Conservation (phyloP, 2,797 vertebrate species). For the Vultur gryphus region DNA sequence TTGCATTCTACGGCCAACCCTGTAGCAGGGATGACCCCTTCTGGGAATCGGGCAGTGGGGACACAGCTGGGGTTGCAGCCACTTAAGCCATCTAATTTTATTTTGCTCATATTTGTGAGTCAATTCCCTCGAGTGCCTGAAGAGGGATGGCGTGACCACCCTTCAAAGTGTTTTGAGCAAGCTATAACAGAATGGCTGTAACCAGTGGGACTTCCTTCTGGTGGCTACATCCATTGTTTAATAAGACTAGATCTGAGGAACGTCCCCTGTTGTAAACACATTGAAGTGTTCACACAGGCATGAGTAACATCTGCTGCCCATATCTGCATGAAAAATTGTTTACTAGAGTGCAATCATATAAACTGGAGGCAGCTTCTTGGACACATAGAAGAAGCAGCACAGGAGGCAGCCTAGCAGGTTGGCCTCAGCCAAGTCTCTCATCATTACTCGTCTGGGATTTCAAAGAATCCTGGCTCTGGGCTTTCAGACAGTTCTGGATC, state of each 20-base stretch:
- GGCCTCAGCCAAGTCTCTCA: not conserved
- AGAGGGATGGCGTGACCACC: not conserved
- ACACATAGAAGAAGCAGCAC: not conserved
- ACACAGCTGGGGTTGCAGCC: conserved; percentile 38
- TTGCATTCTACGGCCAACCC: not conserved
- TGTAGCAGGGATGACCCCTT: not conserved
- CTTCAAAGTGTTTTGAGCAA: not conserved
- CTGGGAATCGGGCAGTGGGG: not conserved
- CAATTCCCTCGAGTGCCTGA: not conserved
- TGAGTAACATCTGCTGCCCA: conserved; percentile 57
- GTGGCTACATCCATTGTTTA: conserved; percentile 2
- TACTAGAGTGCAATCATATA: conserved; percentile 29
- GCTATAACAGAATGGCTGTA: not conserved
- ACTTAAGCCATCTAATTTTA: conserved; percentile 37
- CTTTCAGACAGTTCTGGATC: not conserved
- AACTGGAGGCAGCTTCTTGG: conserved; percentile 42
- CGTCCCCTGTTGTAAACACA: conserved; percentile 20
- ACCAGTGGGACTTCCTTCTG: conserved; percentile 13
- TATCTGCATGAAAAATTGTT: conserved; percentile 58
- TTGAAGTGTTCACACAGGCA: conserved; percentile 41
- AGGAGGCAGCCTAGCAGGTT: not conserved
- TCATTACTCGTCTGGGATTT: not conserved
- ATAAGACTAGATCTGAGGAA: not conserved
- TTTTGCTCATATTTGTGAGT: conserved; percentile 33
- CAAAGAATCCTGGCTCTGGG: not conserved